These are phyloP conservation scores for Sterrhoptilus dennistouni DNA, from an alignment of 2,113 vertebrate genomes.

Conservation along the genomic window DNA sequence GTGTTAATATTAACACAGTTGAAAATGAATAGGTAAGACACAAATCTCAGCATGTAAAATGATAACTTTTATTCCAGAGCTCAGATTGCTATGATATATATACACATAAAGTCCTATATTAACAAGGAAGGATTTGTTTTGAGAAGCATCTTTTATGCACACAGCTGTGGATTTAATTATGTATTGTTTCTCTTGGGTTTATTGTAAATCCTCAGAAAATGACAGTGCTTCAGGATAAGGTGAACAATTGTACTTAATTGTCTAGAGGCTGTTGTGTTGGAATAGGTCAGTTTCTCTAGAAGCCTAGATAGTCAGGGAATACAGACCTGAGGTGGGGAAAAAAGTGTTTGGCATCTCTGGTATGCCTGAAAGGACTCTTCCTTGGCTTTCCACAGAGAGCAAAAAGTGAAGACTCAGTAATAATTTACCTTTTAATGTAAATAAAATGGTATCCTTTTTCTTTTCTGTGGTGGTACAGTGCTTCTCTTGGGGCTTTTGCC, in stretches of 20 bases:
- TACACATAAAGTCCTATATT: not conserved
- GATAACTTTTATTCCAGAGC: not conserved
- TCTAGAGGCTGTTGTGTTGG: not conserved
- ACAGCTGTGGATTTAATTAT: not conserved
- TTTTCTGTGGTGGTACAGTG: too few species aligned
- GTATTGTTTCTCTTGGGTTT: not conserved
- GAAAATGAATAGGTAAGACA: slow-evolving; percentile 46
- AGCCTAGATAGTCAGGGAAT: not conserved
- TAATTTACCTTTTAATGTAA: not conserved
- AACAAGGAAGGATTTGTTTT: slow-evolving; percentile 31
- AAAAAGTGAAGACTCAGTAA: not conserved
- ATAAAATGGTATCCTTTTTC: not conserved
- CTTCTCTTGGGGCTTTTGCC: too few species aligned
- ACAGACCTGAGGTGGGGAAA: not conserved
- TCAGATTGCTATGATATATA: not conserved
- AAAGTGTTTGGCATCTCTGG: not conserved
- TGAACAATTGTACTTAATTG: not conserved
- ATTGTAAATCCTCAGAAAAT: slow-evolving; percentile 12
- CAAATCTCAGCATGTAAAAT: slow-evolving; percentile 17
- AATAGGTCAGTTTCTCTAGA: not conserved
- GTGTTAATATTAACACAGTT: not conserved
- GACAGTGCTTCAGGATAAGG: not conserved
- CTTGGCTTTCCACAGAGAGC: accelerated
- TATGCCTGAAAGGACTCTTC: not conserved
- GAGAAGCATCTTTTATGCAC: not conserved